Evolutionary conservation across 2,113 vertebrate genomes (phyloP).

Genomic region (Regulus satrapa): DNA sequence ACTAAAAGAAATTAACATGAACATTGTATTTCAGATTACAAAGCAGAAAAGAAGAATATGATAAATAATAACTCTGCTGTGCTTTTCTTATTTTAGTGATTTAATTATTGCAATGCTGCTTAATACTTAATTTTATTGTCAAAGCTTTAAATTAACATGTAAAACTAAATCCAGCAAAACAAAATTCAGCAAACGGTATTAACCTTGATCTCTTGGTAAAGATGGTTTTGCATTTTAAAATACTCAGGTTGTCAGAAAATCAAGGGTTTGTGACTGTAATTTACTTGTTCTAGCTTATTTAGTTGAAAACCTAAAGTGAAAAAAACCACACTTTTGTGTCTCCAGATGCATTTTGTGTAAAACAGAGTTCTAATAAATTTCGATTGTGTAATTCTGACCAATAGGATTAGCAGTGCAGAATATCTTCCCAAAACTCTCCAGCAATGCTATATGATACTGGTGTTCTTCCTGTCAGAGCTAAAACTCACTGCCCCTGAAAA

Average conservation of each 20-base stretch:
- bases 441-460: not conserved
- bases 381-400: not conserved
- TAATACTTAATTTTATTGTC: not conserved
- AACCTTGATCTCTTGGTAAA: not conserved
- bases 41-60: not conserved
- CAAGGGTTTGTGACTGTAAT: not conserved
- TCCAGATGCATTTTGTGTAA: not conserved
- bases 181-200: not conserved
- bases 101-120: not conserved
- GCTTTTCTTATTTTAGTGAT: not conserved
- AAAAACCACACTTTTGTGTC: not conserved
- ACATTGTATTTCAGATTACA: not conserved
- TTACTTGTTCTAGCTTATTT: not conserved
- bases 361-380: not conserved
- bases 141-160: not conserved
- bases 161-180: not conserved
- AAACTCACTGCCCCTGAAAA: not conserved
- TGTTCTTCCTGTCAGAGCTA: not conserved
- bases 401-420: not conserved
- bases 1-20: not conserved
- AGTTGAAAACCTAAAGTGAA: not conserved
- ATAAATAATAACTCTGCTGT: not conserved
- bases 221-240: not conserved
- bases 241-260: not conserved
- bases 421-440: not conserved